phyloP scores from a whole-genome alignment of 2,797 vertebrate species.

The Zalophus californianus region DNA sequence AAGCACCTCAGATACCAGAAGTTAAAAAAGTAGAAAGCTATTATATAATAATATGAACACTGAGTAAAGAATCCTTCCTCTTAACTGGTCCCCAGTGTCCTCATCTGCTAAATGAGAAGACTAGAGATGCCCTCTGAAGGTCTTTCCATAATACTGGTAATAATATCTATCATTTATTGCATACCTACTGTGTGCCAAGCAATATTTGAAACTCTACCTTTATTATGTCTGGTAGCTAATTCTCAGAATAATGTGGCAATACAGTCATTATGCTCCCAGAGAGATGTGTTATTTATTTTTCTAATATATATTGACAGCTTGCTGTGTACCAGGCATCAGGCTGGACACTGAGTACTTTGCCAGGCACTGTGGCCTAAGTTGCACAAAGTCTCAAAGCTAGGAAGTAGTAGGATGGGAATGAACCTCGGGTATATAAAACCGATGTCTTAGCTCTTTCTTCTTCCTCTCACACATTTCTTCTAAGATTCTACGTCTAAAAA shows the following conservation, averaged over 20 bases:
- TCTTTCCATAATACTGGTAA: neutral
- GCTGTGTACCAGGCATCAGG: neutral
- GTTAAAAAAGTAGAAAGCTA: neutral
- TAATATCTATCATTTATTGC: neutral
- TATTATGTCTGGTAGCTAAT: slow-evolving; percentile 2
- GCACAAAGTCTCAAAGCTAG: neutral
- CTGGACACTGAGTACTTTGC: neutral
- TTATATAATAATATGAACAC: neutral
- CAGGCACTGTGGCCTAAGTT: neutral
- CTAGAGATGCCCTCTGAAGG: neutral
- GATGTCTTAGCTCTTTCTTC: neutral
- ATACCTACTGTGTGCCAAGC: slow-evolving; percentile 2
- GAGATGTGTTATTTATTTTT: neutral
- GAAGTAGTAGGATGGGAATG: neutral
- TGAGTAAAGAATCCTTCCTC: slow-evolving; percentile 2
- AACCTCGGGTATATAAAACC: neutral
- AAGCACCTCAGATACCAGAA: neutral
- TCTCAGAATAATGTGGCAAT: neutral
- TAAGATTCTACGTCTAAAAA: neutral
- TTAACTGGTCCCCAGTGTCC: slow-evolving; percentile 5
- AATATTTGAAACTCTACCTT: neutral
- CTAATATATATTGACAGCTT: neutral
- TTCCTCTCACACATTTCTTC: neutral
- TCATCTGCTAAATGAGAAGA: slow-evolving; percentile 43
- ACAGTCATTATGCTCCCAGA: neutral